Evolutionary conservation across 2,888 invertebrate genomes (phyloP), one percentile per base, ranked within the genome.

Genomic region (Amphimallon solstitiale): DNA sequence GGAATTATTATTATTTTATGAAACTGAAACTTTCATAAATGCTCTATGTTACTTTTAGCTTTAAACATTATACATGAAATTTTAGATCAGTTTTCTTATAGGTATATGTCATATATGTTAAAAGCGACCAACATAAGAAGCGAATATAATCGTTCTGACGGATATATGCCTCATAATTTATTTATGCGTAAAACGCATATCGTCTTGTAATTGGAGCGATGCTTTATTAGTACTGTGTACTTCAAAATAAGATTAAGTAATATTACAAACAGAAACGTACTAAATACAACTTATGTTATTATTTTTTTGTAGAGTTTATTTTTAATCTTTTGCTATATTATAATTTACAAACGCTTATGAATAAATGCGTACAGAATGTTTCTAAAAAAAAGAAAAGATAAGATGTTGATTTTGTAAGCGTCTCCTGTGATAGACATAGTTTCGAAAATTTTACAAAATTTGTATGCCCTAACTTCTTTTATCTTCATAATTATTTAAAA

Each of bases 361-460:
- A 29, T 56, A 15, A 56, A 15, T 56, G 43, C 10, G 21, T 43
- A 56, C 43, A 43, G 56, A 56, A 56, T 56, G 56, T 43, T 43
- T n/a, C n/a, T n/a, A n/a, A n/a, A n/a, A n/a, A n/a, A 17, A 34
- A 43, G 23, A 19, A 45, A 29, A 56, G 21, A 43, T 29, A 56
- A n/a, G 40, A 56, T 56, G 56, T 56, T 56, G 56, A 56, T 56
- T 56, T 56, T 43, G n/a, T 29, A 29, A 29, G 29, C 29, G 9
- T 29, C 29, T 29, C 29, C 29, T 29, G 29, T 29, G 29, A 29
- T 29, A 29, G 29, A 29, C 29, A 9, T 3, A 5, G 5, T 29
- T 29, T 29, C 29, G 43, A 40, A 43, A 29, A 54, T 40, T 21
- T 9, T 17, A 10, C 19, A 45, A 15, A 43, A 12, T 7, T 14